Percentiles rank a stretch among this genome's conserved stretches.
Evolutionary conservation across 2,888 invertebrate genomes (phyloP).

Genomic region (Lepidochrysops patricia): DNA sequence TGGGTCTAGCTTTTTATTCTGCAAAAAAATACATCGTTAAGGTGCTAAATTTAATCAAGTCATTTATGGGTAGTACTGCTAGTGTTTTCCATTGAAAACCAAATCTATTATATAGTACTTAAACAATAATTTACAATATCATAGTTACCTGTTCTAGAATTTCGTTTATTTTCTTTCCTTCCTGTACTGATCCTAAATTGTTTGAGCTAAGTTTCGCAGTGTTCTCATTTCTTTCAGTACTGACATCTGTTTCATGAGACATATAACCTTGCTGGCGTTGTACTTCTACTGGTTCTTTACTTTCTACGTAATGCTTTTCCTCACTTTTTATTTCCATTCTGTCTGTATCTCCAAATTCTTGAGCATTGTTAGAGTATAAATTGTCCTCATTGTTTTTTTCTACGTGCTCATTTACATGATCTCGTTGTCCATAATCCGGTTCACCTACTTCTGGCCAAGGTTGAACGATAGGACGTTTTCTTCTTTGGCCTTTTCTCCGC

Average conservation of each 20-base stretch:
- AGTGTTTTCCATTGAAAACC: no score
- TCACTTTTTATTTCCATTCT: conserved; percentile 18
- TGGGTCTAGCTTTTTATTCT: neutral
- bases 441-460: conserved; percentile 41
- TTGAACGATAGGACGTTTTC: conserved; percentile 42
- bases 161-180: neutral
- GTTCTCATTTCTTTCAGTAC: neutral
- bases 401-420: conserved; percentile 25
- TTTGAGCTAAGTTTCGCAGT: conserved; percentile 1
- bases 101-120: no score
- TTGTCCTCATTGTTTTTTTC: conserved; percentile 22
- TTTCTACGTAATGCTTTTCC: neutral
- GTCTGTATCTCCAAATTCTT: neutral
- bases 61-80: no score
- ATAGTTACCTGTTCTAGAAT: neutral
- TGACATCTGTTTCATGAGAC: neutral
- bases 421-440: conserved; percentile 28
- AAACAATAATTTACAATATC: neutral
- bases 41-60: no score
- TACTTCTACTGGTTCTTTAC: neutral
- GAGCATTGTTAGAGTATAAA: conserved; percentile 16
- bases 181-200: neutral
- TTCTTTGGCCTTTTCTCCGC: conserved; percentile 48
- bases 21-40: no score
- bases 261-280: neutral